phyloP scores from a whole-genome alignment of 2,797 vertebrate genomes.

The Psittacula echo region DNA sequence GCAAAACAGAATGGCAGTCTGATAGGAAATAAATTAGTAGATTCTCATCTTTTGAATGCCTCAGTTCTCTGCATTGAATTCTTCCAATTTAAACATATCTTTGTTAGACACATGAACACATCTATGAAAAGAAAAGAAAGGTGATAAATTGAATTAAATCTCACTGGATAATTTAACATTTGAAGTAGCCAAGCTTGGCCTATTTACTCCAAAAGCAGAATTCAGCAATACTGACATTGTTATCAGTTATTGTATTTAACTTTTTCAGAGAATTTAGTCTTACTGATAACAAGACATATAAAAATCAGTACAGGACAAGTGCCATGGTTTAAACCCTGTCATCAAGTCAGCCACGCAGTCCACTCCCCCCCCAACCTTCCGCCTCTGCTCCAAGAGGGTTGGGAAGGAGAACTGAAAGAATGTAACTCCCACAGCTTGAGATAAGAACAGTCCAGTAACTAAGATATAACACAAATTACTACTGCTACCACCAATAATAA shows the following conservation, averaged over 20 bases:
- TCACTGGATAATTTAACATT: background rate
- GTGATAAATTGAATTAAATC: background rate
- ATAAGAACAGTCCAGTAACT: too few relatives aligned
- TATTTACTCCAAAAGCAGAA: background rate
- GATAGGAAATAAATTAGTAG: background rate
- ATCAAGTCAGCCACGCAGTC: too few relatives aligned
- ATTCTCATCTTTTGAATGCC: background rate
- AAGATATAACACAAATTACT: too few relatives aligned
- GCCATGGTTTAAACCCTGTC: too few relatives aligned
- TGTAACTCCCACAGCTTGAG: too few relatives aligned
- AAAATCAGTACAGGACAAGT: background rate
- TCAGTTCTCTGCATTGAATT: background rate
- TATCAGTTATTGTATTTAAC: background rate
- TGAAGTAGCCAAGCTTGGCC: background rate
- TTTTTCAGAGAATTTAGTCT: background rate
- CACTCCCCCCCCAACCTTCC: too few relatives aligned
- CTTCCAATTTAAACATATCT: background rate
- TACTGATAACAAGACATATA: background rate
- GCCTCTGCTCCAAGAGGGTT: too few relatives aligned
- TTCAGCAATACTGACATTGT: background rate
- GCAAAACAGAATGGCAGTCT: background rate
- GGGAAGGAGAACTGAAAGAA: too few relatives aligned
- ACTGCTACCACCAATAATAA: too few relatives aligned
- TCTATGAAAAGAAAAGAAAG: background rate
- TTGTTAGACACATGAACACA: background rate